Percentiles rank a stretch among this genome's conserved stretches.
phyloP scores from a whole-genome alignment of 2,113 vertebrate genomes.

The Poicephalus gulielmi region DNA sequence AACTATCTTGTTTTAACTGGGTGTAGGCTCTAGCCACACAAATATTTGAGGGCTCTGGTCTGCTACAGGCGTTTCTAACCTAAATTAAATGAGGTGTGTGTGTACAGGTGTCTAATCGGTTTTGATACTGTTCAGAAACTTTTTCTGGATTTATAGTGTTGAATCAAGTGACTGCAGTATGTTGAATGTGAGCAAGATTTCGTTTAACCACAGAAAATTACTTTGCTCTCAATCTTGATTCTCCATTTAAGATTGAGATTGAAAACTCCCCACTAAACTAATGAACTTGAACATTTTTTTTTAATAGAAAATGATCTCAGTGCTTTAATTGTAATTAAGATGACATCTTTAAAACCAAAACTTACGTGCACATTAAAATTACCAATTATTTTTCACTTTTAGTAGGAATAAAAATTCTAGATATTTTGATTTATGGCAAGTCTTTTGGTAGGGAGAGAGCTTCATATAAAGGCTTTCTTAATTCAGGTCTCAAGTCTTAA shows the following conservation, averaged over 20 bases:
- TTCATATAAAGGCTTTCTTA: not conserved
- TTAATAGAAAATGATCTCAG: not conserved
- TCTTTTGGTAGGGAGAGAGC: not conserved
- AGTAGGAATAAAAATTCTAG: not conserved
- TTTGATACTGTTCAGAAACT: conserved; percentile 18
- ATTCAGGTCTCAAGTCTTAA: not conserved
- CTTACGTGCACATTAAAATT: not conserved
- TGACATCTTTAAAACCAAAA: not conserved
- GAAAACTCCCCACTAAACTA: not conserved
- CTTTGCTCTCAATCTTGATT: not conserved
- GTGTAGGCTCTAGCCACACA: not conserved
- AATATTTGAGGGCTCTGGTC: not conserved
- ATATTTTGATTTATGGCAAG: not conserved
- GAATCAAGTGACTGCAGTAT: conserved; percentile 8
- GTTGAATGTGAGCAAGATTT: not conserved
- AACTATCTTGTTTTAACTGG: not conserved
- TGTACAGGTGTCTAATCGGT: not conserved
- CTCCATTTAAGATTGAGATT: not conserved
- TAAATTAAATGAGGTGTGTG: conserved; percentile 24
- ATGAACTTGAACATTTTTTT: conserved; percentile 1
- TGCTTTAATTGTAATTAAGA: conserved; percentile 16
- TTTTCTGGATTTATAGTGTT: not conserved
- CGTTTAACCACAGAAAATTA: not conserved
- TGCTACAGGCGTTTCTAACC: not conserved
- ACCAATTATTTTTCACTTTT: not conserved